Evolutionary conservation across 2,113 vertebrate genomes (phyloP), one percentile per base, ranked within the genome.

Genomic region (Notarius quadriscutis): DNA sequence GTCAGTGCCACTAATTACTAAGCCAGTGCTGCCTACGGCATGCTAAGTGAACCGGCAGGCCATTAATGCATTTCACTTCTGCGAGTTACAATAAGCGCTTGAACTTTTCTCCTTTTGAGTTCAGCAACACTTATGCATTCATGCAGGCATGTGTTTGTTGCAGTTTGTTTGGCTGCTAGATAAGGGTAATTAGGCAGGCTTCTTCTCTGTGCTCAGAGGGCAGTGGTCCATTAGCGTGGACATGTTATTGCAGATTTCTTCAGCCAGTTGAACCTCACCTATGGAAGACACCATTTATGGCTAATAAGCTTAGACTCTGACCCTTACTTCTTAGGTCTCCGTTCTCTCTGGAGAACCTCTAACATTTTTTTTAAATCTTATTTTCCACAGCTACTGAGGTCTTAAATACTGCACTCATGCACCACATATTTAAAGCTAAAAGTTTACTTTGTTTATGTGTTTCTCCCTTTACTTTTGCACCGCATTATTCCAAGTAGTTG

Each of bases 1-100:
- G 92, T 96, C 95, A 95, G 93, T 91, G 82, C 92, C 93, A 92
- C 94, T 96, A 96, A 96, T 97, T 96, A 96, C 94, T 94, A 91
- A 83, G 93, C 93, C 80, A 86, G 58, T 89, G 91, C 90, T 91
- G 93, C 93, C 72, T 7, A 8, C 55, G 88, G 95, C 94, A 96
- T 95, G 95, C 93, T 95, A 96, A 97, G 95, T 90, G 92, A 89
- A 80, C 74, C 79, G 84, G 83, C 62, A 50, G 74, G 57, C 75
- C 84, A 58, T 67, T 79, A 55, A 72, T 74, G 84, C 84, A 84
- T 74, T 80, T 71, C 34, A 50, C 78, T 84, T 88, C 48, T 25
- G 65, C 18, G 34, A 62, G 71, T 79, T 85, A 34, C 81, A 84
- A 71, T 83, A 79, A 69, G 71, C 12, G 51, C 34, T 83, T 65